Conservation (phyloP, 2,113 vertebrate genomes). For the Nettapus auritus region DNA sequence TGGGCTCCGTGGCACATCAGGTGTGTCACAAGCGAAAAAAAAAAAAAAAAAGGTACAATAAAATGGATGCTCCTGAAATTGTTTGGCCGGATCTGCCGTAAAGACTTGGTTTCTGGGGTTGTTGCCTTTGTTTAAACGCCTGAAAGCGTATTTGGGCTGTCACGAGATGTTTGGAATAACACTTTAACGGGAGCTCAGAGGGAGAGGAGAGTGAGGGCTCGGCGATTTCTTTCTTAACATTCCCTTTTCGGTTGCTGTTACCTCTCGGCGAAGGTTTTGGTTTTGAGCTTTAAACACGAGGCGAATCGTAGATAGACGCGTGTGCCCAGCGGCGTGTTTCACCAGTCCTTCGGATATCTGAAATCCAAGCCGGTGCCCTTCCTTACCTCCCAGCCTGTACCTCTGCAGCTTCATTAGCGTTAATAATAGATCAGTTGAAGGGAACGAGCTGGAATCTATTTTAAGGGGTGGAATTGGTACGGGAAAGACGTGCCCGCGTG, state of each 20-base stretch:
- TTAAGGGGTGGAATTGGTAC: constrained; percentile 53
- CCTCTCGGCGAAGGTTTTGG: neutral
- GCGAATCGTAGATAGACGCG: neutral
- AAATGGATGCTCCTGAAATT: neutral
- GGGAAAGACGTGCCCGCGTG: neutral
- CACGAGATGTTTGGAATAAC: neutral
- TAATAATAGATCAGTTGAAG: constrained; percentile 66
- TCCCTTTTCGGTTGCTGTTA: neutral
- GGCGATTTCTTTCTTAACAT: neutral
- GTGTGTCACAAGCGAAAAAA: neutral
- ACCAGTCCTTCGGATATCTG: neutral
- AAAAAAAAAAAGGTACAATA: neutral
- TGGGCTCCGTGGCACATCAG: constrained; percentile 1
- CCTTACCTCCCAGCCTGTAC: neutral
- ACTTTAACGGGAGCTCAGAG: neutral
- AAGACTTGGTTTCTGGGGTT: neutral
- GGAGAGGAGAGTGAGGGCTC: neutral
- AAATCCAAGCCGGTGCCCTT: neutral
- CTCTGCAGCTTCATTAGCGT: constrained; percentile 61
- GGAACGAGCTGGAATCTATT: constrained; percentile 16
- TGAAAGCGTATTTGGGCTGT: neutral
- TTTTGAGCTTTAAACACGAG: neutral
- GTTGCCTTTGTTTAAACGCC: neutral
- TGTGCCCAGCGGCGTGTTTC: neutral
- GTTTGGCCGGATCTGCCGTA: neutral